phyloP scores from a whole-genome alignment of 2,888 invertebrate genomes.

The Andrena marginata region DNA sequence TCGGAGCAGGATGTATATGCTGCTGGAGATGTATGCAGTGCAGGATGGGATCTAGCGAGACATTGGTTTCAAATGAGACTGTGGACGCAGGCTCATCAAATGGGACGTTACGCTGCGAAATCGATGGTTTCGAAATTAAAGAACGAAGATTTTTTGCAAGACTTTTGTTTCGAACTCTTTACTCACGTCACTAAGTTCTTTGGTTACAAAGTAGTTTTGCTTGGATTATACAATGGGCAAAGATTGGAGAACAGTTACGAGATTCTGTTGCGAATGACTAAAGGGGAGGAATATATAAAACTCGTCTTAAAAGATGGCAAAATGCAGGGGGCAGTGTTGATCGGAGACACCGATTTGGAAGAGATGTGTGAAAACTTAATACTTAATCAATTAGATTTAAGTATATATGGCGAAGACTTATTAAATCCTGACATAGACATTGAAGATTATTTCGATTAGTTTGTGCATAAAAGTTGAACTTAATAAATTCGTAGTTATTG shows the following conservation, averaged over 20 bases:
- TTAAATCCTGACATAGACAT: conserved; percentile 98
- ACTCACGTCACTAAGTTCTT: conserved; percentile 98
- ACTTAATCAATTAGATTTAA: conserved; percentile 96
- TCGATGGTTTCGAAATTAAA: conserved; percentile 91
- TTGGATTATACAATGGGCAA: conserved; percentile 98
- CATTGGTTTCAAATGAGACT: conserved; percentile 98
- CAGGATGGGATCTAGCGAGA: conserved; percentile 91
- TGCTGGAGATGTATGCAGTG: conserved; percentile 97
- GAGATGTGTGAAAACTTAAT: conserved; percentile 99
- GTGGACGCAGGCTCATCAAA: conserved; percentile 99
- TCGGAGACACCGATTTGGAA: conserved; percentile 98
- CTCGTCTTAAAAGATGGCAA: conserved; percentile 93
- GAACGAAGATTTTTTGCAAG: conserved; percentile 90
- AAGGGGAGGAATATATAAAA: conserved; percentile 93
- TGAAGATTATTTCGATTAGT: conserved; percentile 99
- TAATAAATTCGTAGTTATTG: conserved; percentile 3
- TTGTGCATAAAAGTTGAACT: not conserved
- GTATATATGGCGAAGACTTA: conserved; percentile 95
- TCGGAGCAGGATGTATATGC: conserved; percentile 93
- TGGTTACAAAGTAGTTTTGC: conserved; percentile 95
- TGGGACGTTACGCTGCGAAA: conserved; percentile 97
- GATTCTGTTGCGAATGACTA: conserved; percentile 93
- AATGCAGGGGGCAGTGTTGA: conserved; percentile 96
- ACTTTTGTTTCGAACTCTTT: conserved; percentile 99
- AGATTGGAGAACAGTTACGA: conserved; percentile 93